phyloP scores from a whole-genome alignment of 2,888 invertebrate genomes.

The Ariolimax columbianus region DNA sequence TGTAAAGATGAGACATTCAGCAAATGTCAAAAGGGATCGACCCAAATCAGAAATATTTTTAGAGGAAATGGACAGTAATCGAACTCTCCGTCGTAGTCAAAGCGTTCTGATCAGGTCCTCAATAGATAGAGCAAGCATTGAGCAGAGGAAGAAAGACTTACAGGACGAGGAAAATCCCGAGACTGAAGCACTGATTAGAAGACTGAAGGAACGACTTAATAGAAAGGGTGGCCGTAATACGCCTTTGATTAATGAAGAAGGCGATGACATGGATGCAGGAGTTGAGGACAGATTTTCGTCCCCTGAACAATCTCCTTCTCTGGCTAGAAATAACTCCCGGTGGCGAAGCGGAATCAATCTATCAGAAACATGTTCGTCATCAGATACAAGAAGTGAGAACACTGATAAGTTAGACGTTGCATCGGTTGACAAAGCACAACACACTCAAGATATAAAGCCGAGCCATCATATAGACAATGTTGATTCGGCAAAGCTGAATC shows the following conservation, averaged over 20 bases:
- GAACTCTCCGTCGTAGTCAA: slow-evolving; percentile 60
- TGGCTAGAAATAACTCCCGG: slow-evolving; percentile 41
- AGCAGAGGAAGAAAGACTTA: slow-evolving; percentile 6
- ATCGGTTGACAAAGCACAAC: slow-evolving; percentile 8
- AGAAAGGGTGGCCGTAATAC: slow-evolving; percentile 43
- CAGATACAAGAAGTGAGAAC: too few species aligned
- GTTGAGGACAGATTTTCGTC: neutral
- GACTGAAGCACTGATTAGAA: slow-evolving; percentile 53
- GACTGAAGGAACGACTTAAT: slow-evolving; percentile 55
- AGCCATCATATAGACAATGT: slow-evolving; percentile 57
- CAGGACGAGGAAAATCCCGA: slow-evolving; percentile 51
- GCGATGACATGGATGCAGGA: neutral
- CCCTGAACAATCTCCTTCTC: neutral
- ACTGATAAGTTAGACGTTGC: slow-evolving; percentile 59
- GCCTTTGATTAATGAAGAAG: slow-evolving; percentile 43
- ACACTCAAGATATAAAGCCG: slow-evolving; percentile 46
- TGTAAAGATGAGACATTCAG: slow-evolving; percentile 31
- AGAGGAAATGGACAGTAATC: slow-evolving; percentile 40
- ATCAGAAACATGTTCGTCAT: slow-evolving; percentile 58
- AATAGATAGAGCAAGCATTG: slow-evolving; percentile 40
- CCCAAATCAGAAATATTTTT: slow-evolving; percentile 56
- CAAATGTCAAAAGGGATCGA: slow-evolving; percentile 47
- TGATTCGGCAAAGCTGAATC: slow-evolving; percentile 62
- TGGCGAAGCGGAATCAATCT: slow-evolving; percentile 64
- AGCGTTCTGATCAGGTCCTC: slow-evolving; percentile 60